Evolutionary conservation across 2,797 vertebrate species (phyloP), one percentile per base, ranked within the genome.

Genomic region (Sebastes cheni): DNA sequence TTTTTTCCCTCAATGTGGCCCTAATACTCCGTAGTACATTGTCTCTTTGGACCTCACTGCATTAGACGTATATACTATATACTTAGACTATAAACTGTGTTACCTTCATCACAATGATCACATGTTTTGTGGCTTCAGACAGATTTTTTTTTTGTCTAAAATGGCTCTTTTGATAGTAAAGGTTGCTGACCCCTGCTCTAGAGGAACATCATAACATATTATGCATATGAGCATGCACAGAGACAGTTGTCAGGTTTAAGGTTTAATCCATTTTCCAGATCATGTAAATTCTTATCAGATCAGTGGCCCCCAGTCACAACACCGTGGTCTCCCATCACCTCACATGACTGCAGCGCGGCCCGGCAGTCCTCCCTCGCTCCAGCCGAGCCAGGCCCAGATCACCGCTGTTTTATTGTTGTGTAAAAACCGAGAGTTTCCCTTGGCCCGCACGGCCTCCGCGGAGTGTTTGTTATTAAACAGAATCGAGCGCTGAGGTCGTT

Each of bases 381-480:
- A n/a, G 65, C 34, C 61, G 11, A 67, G 42, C 25, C 1, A 3
- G 23, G 10, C 64, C 18, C 29, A 29, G 30, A 75, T 82, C 74
- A 6, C 79, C 46, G 72, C 87, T 89, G 72, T 73, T 87, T 91
- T 77, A 86, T 81, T 90, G 87, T 89, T 87, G 70, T 80, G 39
- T 75, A 81, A 86, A 84, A 77, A 69, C 0, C 32, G 13, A 65
- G 68, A 79, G 85, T 92, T 91, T 91, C 74, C 79, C 75, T 87
- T 90, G 77, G 86, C 85, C 71, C 59, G 39, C 69, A 77, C 72
- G 66, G 39, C 68, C 52, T 58, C 79, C 23, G 3, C 16, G 29
- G 86, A 86, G 50, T 83, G 69, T 84, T 86, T 92, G 91, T 94
- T 95, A 91, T 93, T 88, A 80, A 78, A 88, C 81, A 69, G 82